Evolutionary conservation across 2,797 vertebrate genomes (phyloP).

Genomic region (Xenentodon cancila): DNA sequence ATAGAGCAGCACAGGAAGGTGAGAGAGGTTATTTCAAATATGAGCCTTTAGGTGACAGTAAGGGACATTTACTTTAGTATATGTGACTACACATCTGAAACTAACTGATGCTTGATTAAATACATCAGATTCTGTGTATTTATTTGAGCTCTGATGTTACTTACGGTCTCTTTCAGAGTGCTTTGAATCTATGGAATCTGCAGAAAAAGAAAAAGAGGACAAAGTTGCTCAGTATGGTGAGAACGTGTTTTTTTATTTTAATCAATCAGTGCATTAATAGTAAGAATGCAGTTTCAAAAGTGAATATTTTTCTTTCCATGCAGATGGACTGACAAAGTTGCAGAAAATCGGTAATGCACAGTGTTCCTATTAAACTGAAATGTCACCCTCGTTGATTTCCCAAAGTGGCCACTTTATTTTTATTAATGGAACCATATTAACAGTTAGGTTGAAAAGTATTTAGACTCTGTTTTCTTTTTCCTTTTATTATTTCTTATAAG

Average conservation of each 20-base stretch:
- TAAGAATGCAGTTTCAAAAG: background rate
- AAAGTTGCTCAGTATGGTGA: conserved; percentile 61
- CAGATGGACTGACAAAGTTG: conserved; percentile 63
- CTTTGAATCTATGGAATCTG: conserved; percentile 70
- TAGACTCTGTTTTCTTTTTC: too few species aligned
- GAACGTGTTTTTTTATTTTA: background rate
- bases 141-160: background rate
- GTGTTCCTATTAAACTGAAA: background rate
- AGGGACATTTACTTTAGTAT: conserved; percentile 8
- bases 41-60: conserved; percentile 52
- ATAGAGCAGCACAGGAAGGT: conserved; percentile 50
- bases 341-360: conserved; percentile 69
- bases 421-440: too few species aligned
- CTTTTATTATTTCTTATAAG: too few species aligned
- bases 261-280: background rate
- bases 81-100: background rate
- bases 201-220: conserved; percentile 54
- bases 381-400: background rate
- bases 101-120: background rate
- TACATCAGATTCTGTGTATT: background rate
- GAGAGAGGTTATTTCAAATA: conserved; percentile 29
- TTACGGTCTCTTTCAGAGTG: conserved; percentile 47
- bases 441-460: too few species aligned
- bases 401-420: background rate
- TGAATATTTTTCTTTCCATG: conserved; percentile 12